Evolutionary conservation across 2,888 invertebrate genomes (phyloP).

Genomic region (Bruchidius siliquastri): DNA sequence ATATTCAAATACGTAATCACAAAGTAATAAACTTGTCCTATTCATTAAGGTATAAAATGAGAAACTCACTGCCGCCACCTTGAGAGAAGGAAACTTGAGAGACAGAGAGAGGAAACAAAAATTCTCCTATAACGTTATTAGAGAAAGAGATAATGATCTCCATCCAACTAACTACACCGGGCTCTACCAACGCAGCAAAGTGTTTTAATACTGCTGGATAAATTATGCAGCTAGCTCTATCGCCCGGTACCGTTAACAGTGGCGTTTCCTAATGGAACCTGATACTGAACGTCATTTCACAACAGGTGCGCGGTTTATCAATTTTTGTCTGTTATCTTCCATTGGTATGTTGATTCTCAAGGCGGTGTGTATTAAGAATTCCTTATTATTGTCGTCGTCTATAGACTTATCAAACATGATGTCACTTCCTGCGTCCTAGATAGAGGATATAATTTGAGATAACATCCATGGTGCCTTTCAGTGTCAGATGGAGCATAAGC

Average conservation of each 20-base stretch:
- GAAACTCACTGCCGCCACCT: neutral
- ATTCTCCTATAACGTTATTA: neutral
- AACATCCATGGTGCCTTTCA: no score
- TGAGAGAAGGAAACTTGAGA: neutral
- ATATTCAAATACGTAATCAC: neutral
- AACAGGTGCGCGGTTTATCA: no score
- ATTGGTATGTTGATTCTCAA: no score
- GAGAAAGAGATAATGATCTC: neutral
- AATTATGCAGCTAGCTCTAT: neutral
- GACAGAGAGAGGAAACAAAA: neutral
- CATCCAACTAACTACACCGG: neutral
- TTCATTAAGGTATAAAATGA: neutral
- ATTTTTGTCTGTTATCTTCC: no score
- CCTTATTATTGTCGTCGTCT: no score
- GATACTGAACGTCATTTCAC: neutral
- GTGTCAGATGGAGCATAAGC: no score
- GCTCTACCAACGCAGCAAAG: neutral
- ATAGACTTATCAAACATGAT: no score
- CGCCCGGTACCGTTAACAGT: neutral
- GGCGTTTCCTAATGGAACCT: neutral
- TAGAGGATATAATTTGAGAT: no score
- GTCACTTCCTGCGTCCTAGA: no score
- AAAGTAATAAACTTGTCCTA: neutral
- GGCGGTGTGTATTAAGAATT: no score
- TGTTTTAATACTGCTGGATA: neutral